Evolutionary conservation across 2,113 vertebrate genomes (phyloP).

Genomic region (Chiloscyllium plagiosum): DNA sequence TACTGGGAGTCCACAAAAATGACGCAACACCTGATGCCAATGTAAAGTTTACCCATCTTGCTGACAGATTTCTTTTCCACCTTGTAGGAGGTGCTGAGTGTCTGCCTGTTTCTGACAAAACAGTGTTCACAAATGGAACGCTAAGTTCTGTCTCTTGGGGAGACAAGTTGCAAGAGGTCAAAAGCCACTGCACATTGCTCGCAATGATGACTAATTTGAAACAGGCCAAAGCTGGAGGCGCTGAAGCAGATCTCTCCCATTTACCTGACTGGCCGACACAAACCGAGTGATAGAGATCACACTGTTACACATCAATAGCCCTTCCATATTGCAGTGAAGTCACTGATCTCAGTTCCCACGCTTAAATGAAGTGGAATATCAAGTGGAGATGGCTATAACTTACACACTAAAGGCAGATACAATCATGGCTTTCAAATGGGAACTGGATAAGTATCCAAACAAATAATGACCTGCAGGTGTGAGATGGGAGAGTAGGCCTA

Average conservation of each 20-base stretch:
- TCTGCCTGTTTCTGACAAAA: neutral
- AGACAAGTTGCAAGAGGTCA: neutral
- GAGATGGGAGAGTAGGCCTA: neutral
- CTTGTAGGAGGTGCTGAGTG: neutral
- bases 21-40: neutral
- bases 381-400: neutral
- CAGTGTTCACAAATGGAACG: neutral
- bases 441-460: neutral
- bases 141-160: neutral
- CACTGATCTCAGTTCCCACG: neutral
- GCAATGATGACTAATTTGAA: neutral
- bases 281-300: neutral
- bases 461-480: neutral
- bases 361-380: neutral
- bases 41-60: neutral
- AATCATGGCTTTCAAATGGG: neutral
- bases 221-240: neutral
- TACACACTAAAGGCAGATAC: neutral
- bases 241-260: neutral
- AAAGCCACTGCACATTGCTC: neutral
- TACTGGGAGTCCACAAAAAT: neutral
- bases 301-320: neutral
- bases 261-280: neutral
- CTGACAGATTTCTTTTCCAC: neutral
- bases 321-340: neutral